Base-by-base conservation (phyloP, 2,888 invertebrate genomes). In the Xanthia togata region DNA sequence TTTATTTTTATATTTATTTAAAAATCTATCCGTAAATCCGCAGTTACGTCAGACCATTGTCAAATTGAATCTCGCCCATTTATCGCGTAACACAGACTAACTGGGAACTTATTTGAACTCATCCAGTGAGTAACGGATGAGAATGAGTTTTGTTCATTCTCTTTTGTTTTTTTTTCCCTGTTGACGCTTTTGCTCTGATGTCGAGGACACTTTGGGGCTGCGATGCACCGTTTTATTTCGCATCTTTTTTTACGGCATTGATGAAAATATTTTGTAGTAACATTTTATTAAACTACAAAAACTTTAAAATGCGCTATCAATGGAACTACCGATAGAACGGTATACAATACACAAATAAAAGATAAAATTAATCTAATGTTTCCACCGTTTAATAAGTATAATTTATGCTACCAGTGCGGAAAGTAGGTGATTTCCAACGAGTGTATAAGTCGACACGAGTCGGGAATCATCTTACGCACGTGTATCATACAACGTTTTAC, bases 41-140 rank as follows among this genome's bases (percentile, higher is more conserved):
- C 26, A 23, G 55, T 44, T 35, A 20, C 35, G 35, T 11, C 31
- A 26, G 11, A 17, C 11, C 2, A 76, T 4, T 64, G 70, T 55
- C 47, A 63, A 78, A 78, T 62, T 53, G 70, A 78, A 55, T 55
- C 60, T 55, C 35, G 12, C 20, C 26, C 53, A 38, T 78, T 60
- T 17, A 12, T 50, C 57, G n/a, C 69, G 62, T 67, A 41, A 57
- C 26, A 53, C 26, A n/a, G 35, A n/a, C 47, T 63, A 55, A 44
- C 68, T 59, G 23, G 53, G 17, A 44, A 60, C 53, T 53, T 53
- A 26, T 35, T 3, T 1, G 44, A 69, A 69, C 17, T 78, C 55
- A 38, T 77, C 9, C 17, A 78, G 14, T 38, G 69, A 69, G 69
- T 38, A 62, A 17, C 35, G 4, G 2, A 53, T 62, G 47, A 77